These are phyloP conservation scores for Arctopsyche grandis DNA, from an alignment of 1,140 invertebrate species.

Conservation along the genomic window DNA sequence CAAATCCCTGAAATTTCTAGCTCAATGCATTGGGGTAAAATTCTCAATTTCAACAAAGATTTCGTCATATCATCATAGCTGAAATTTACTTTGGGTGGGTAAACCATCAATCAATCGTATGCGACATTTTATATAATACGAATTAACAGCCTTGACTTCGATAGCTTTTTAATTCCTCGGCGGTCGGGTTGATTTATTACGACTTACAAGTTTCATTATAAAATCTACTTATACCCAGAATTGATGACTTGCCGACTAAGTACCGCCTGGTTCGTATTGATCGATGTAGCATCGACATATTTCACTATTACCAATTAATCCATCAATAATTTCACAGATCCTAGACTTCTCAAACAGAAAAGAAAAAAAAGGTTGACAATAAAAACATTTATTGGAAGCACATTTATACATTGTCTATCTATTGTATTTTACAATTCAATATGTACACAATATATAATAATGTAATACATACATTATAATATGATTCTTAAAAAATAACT, in stretches of 20 bases:
- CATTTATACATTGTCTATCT: constrained; percentile 43
- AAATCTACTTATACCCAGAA: not conserved
- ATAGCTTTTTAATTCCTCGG: constrained; percentile 5
- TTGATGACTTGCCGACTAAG: too few relatives aligned
- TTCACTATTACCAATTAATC: too few relatives aligned
- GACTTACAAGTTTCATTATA: not conserved
- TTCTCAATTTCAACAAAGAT: not conserved
- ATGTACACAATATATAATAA: not conserved
- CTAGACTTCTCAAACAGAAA: not conserved
- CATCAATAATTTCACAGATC: too few relatives aligned
- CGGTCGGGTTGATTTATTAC: constrained; percentile 13
- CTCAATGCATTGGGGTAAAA: not conserved
- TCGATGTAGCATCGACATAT: not conserved
- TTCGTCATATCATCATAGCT: not conserved
- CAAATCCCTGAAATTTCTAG: not conserved
- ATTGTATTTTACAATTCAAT: not conserved
- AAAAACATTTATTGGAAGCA: constrained; percentile 53
- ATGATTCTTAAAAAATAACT: not conserved
- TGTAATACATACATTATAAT: too few relatives aligned
- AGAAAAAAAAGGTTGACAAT: constrained; percentile 8
- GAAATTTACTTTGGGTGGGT: too few relatives aligned
- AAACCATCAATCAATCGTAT: constrained; percentile 9
- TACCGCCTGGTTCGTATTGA: too few relatives aligned
- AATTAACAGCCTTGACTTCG: constrained; percentile 17
- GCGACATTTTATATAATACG: not conserved